Base-by-base conservation (phyloP, 2,113 vertebrate species). In the Chrysemys picta region DNA sequence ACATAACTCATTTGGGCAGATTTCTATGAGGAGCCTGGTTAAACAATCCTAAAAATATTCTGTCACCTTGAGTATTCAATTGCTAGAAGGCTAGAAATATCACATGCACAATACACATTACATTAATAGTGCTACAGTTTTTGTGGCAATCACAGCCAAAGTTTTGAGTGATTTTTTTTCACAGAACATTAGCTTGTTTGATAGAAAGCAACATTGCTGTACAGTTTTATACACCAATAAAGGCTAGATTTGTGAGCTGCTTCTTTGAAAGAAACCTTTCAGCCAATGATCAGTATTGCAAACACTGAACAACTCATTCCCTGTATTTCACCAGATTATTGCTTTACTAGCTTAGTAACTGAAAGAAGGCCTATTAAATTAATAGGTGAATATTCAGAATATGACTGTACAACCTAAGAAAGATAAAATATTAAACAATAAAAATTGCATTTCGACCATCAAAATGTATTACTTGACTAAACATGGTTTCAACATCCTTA, bases 11-110 rank as follows among this genome's bases (percentile, higher is more conserved):
- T 89, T 95, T 93, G 38, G 22, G 79, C 57, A 89, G 83, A 94
- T 88, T 87, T 89, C 16, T 93, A 89, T 83, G 91, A 96, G 78
- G 94, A 95, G 93, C 76, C 79, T 57, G 38, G 22, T 45, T 47
- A 11, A 35, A 47, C 92, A 95, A 94, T 96, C 96, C 95, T 57
- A 35, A 83, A 87, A 85, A 89, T 93, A 78, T 87, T 49, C 62
- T 80, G 96, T 84, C 92, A 94, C 85, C 97, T 95, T 95, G 89
- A 81, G 94, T 97, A 89, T 92, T 95, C 96, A 96, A 88, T 94
- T 96, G 94, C 96, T 92, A 88, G 92, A 91, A 82, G 92, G 96
- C 96, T 96, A 97, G 93, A 85, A 95, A 96, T 91, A 93, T 38
- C 85, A 91, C 92, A 79, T 92, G 62, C 72, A 76, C 22, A 45